phyloP scores from a whole-genome alignment of 2,888 invertebrate genomes.

The Amblyjoppa fuscipennis region DNA sequence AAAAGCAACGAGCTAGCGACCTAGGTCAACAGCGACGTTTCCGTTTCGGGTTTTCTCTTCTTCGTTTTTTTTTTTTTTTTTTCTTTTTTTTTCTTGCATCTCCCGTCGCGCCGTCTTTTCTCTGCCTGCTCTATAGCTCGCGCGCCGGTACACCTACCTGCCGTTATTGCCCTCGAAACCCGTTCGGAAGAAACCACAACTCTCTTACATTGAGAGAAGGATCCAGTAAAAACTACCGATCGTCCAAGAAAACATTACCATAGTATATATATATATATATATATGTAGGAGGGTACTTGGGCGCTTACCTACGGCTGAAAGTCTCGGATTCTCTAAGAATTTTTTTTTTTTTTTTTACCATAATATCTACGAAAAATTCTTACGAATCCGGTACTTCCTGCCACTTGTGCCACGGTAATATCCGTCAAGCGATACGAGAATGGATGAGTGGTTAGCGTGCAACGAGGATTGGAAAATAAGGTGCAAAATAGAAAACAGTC shows the following conservation, averaged over 20 bases:
- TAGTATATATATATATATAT: too few relatives aligned
- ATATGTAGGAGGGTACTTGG: too few relatives aligned
- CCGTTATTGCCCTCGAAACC: constrained; percentile 4
- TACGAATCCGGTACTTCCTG: too few relatives aligned
- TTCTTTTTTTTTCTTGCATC: background rate
- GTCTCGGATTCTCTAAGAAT: too few relatives aligned
- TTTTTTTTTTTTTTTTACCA: too few relatives aligned
- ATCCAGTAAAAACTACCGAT: background rate
- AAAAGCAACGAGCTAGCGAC: constrained; percentile 42
- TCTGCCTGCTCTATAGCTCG: background rate
- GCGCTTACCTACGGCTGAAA: too few relatives aligned
- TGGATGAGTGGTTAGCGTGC: too few relatives aligned
- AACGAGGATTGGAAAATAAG: too few relatives aligned
- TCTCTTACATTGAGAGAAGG: background rate
- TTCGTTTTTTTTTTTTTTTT: constrained; percentile 1
- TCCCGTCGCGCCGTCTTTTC: constrained; percentile 8
- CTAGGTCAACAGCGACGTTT: constrained; percentile 51
- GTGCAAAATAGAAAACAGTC: too few relatives aligned
- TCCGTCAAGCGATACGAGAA: too few relatives aligned
- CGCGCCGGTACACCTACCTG: background rate
- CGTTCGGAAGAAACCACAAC: background rate
- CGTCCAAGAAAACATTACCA: background rate
- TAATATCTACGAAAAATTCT: too few relatives aligned
- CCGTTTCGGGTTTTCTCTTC: constrained; percentile 35
- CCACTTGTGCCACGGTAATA: too few relatives aligned